Evolutionary conservation across 2,797 vertebrate genomes (phyloP).

Genomic region (Cottoperca gobio): DNA sequence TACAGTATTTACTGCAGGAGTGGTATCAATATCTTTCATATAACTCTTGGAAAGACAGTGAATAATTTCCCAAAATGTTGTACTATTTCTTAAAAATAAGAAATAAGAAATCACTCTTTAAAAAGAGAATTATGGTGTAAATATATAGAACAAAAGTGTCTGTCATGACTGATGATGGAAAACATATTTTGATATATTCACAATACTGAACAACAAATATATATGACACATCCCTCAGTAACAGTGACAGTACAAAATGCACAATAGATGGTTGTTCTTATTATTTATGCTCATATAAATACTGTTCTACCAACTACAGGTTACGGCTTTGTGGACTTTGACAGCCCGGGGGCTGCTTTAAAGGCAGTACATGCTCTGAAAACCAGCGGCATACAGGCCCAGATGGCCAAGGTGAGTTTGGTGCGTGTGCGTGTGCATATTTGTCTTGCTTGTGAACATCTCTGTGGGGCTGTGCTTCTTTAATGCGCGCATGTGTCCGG

Average conservation of each 20-base stretch:
- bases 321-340: slow-evolving; percentile 99
- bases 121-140: too few relatives aligned
- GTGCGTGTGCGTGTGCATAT: slow-evolving; percentile 28
- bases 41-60: neutral
- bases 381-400: slow-evolving; percentile 96
- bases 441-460: slow-evolving; percentile 54
- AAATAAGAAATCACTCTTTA: neutral
- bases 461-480: slow-evolving; percentile 43
- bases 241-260: slow-evolving; percentile 6
- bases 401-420: slow-evolving; percentile 98
- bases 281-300: slow-evolving; percentile 32
- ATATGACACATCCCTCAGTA: neutral
- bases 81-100: neutral
- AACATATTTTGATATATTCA: neutral
- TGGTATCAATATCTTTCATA: neutral
- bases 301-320: slow-evolving; percentile 84
- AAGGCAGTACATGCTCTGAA: slow-evolving; percentile 98
- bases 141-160: neutral
- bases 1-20: too few relatives aligned
- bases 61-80: slow-evolving; percentile 1
- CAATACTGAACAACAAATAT: neutral
- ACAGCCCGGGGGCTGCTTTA: slow-evolving; percentile 96
- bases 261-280: neutral
- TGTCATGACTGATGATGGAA: neutral
- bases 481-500: slow-evolving; percentile 38